A percentile compares a stretch with the other conserved stretches of the same genome.
phyloP scores from a whole-genome alignment of 2,797 vertebrate species.

The Tympanoctomys barrerae region DNA sequence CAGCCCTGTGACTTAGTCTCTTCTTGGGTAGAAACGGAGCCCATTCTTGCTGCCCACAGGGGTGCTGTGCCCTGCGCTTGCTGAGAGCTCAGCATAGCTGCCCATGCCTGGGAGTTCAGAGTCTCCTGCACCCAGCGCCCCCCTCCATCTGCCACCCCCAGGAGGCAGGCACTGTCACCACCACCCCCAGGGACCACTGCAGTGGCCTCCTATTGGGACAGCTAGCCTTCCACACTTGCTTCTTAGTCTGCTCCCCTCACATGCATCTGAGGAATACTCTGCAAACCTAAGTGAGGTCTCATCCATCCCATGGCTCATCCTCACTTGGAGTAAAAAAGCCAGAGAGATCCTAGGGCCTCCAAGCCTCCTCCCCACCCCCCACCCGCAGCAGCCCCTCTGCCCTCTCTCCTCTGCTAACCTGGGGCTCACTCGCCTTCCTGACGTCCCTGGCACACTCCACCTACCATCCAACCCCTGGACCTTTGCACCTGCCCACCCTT shows the following conservation, averaged over 20 bases:
- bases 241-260: neutral
- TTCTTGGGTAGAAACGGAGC: neutral
- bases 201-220: neutral
- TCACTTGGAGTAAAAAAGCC: neutral
- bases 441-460: neutral
- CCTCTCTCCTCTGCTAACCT: neutral
- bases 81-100: neutral
- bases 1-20: constrained; percentile 14
- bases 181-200: neutral
- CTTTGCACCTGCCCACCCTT: neutral
- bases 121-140: neutral
- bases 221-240: neutral
- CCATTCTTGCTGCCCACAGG: neutral
- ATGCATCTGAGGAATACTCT: neutral
- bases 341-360: neutral
- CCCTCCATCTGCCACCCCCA: accelerated
- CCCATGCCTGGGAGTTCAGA: neutral
- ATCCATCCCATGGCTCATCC: neutral
- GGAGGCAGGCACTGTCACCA: neutral
- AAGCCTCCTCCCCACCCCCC: neutral
- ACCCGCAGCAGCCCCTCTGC: neutral
- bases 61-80: neutral
- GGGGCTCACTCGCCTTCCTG: neutral
- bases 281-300: neutral
- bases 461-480: neutral